These are phyloP conservation scores for Pseudomyrmex cubaensis DNA, from an alignment of 1,140 invertebrate species.

Conservation along the genomic window DNA sequence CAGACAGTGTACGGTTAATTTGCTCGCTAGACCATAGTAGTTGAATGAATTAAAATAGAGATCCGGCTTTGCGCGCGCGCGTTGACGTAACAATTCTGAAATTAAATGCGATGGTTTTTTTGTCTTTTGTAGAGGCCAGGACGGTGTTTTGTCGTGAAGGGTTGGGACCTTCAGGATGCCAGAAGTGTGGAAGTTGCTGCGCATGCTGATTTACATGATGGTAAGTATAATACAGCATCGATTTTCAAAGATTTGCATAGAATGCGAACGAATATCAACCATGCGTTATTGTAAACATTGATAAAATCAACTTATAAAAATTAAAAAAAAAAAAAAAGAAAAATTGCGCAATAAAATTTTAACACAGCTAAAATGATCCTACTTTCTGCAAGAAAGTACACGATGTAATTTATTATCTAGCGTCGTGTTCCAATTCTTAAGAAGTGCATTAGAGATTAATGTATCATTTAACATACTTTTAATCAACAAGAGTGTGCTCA, in stretches of 20 bases:
- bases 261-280: background rate
- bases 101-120: conserved; percentile 18
- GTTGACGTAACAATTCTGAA: background rate
- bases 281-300: background rate
- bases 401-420: background rate
- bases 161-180: conserved; percentile 84
- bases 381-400: background rate
- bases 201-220: conserved; percentile 83
- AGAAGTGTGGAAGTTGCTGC: conserved; percentile 84
- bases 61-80: conserved; percentile 75
- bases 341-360: too few species aligned
- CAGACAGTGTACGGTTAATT: conserved; percentile 81
- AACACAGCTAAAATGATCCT: too few species aligned
- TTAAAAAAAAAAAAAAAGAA: too few species aligned
- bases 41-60: conserved; percentile 81
- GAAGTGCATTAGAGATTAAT: conserved; percentile 9
- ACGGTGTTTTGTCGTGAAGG: conserved; percentile 82
- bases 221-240: conserved; percentile 74
- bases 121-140: conserved; percentile 78
- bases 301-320: too few species aligned
- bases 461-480: conserved; percentile 19
- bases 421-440: background rate
- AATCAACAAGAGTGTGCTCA: background rate
- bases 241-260: conserved; percentile 3
- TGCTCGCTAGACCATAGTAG: conserved; percentile 80